phyloP scores from a whole-genome alignment of 2,888 invertebrate genomes.

The Meganola albula region DNA sequence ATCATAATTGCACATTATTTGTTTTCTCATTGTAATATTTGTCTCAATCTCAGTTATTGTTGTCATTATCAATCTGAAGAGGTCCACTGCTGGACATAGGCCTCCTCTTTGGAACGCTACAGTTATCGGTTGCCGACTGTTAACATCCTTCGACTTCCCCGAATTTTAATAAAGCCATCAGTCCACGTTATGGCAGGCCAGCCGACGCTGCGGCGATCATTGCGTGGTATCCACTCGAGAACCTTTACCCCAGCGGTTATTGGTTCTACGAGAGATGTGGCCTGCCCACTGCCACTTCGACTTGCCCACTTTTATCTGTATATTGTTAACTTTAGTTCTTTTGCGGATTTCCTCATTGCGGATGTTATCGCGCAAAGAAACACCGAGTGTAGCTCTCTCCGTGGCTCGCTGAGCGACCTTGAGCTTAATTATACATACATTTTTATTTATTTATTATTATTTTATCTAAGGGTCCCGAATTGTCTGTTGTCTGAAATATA shows the following conservation, averaged over 20 bases:
- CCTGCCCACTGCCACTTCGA: background rate
- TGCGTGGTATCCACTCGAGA: background rate
- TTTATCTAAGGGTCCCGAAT: too few relatives aligned
- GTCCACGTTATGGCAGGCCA: background rate
- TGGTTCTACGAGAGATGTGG: background rate
- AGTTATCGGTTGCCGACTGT: background rate
- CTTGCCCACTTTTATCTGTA: background rate
- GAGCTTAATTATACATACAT: background rate
- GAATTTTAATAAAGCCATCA: background rate
- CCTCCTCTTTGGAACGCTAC: background rate
- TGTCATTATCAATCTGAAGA: background rate
- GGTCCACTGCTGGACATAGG: background rate
- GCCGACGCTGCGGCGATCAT: background rate
- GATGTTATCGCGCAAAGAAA: conserved; percentile 1
- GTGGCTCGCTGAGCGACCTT: background rate
- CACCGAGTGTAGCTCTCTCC: conserved; percentile 2
- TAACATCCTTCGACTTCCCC: background rate
- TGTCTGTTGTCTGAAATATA: too few relatives aligned
- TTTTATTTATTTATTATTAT: too few relatives aligned
- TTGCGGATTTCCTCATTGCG: background rate
- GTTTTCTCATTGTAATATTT: too few relatives aligned
- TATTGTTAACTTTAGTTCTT: background rate
- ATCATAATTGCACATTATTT: too few relatives aligned
- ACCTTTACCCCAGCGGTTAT: background rate
- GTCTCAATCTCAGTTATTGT: too few relatives aligned